Percentiles rank a stretch among this genome's conserved stretches.
These are phyloP conservation scores for Paramormyrops hopkinsi DNA, from an alignment of 2,797 vertebrate species.

Conservation along the genomic window DNA sequence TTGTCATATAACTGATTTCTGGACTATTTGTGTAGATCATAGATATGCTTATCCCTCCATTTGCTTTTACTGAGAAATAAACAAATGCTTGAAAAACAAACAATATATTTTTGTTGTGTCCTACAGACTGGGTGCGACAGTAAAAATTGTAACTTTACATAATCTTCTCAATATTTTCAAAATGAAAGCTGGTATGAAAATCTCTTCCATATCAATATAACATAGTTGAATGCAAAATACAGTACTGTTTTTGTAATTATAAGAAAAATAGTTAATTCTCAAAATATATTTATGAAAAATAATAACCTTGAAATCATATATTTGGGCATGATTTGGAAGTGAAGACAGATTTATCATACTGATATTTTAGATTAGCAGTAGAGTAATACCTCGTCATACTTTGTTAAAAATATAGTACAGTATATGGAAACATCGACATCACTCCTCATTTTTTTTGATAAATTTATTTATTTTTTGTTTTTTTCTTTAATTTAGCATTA, in stretches of 20 bases:
- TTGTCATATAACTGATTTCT: conserved; percentile 2
- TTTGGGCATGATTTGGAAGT: neutral
- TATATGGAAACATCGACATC: neutral
- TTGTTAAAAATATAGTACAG: neutral
- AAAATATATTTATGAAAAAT: neutral
- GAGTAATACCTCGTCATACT: neutral
- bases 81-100: neutral
- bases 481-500: neutral
- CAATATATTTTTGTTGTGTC: neutral
- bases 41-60: neutral
- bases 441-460: neutral
- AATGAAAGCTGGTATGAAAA: neutral
- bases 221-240: neutral
- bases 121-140: neutral
- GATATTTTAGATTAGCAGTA: neutral
- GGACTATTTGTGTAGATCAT: neutral
- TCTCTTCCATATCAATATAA: neutral
- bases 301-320: neutral
- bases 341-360: neutral
- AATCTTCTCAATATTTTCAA: neutral
- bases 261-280: neutral
- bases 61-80: neutral
- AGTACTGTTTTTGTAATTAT: neutral
- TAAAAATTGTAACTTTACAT: neutral
- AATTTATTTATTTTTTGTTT: neutral